Base-by-base conservation (phyloP, 2,888 invertebrate species). In the Lamellibrachia columna region DNA sequence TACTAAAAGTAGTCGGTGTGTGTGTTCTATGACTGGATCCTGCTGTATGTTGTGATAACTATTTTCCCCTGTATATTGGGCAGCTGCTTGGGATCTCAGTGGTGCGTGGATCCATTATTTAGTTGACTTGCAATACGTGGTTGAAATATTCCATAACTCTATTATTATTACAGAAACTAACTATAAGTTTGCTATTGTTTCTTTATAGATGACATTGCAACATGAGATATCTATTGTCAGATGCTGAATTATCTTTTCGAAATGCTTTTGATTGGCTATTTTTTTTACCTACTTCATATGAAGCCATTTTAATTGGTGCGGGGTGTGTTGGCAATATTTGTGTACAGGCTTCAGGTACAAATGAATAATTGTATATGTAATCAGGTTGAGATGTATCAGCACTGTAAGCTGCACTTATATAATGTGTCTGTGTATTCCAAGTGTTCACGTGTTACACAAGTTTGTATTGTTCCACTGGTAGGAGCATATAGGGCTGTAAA, bases 21-120 rank as follows among this genome's bases (percentile, higher is more conserved):
- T n/a, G 75, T 75, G n/a, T 75, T 22, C 75, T 75, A 75, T n/a
- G 6, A 55, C 75, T 75, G n/a, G 75, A 75, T 3, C 75, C 75
- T 22, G 75, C 75, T 75, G 75, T 75, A 75, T 75, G 75, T 75
- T 75, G 75, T 75, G 75, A 75, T 75, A 75, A 75, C 75, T 75
- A 75, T 75, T 75, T 75, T 75, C 75, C 22, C 6, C 22, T 75
- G 75, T 15, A n/a, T 22, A n/a, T 75, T 75, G 7, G 75, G 75
- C 75, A 75, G 75, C 75, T 75, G 22, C 75, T 75, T n/a, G n/a
- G 40, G 75, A 75, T 75, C 75, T 75, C 75, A 75, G 22, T 75
- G 75, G 75, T 75, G 75, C 75, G 15, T 15, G n/a, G n/a, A 75
- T 75, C 1, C 3, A n/a, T 75, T n/a, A 22, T 75, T 75, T 15